These are phyloP conservation scores for Phylloscopus whistleri DNA, from an alignment of 2,113 vertebrate genomes.

Conservation along the genomic window DNA sequence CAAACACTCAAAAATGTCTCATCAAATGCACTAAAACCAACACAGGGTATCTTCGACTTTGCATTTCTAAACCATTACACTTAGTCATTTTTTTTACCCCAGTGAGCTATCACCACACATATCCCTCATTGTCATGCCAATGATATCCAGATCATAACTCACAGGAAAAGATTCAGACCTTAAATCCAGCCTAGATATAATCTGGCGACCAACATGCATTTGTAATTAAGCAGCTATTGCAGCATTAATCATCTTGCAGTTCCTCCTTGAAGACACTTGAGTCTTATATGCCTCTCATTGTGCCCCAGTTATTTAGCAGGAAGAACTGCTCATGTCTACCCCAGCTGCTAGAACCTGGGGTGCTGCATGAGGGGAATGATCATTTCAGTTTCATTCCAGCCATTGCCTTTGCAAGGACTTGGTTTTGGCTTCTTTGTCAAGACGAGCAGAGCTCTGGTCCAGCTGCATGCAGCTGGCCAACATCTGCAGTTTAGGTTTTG, in stretches of 20 bases:
- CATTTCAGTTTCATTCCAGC: background rate
- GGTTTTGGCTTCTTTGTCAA: background rate
- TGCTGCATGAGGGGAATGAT: background rate
- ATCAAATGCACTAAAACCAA: background rate
- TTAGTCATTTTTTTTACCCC: background rate
- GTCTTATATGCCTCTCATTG: background rate
- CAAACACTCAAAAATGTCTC: background rate
- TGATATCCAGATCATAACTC: background rate
- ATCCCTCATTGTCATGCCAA: background rate
- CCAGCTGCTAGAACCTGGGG: background rate
- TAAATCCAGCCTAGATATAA: background rate
- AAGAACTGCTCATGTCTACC: background rate
- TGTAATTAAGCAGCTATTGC: background rate
- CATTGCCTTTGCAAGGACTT: background rate
- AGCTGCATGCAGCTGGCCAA: background rate
- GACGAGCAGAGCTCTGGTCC: background rate
- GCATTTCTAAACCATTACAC: background rate
- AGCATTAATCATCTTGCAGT: background rate
- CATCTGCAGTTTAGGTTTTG: background rate
- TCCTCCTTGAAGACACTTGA: background rate
- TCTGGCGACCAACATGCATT: background rate
- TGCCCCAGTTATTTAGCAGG: background rate
- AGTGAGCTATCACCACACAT: background rate
- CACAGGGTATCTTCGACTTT: background rate
- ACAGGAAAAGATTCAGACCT: background rate